These are phyloP conservation scores for Drosophila bifasciata DNA, from an alignment of 1,140 invertebrate genomes.

Conservation along the genomic window DNA sequence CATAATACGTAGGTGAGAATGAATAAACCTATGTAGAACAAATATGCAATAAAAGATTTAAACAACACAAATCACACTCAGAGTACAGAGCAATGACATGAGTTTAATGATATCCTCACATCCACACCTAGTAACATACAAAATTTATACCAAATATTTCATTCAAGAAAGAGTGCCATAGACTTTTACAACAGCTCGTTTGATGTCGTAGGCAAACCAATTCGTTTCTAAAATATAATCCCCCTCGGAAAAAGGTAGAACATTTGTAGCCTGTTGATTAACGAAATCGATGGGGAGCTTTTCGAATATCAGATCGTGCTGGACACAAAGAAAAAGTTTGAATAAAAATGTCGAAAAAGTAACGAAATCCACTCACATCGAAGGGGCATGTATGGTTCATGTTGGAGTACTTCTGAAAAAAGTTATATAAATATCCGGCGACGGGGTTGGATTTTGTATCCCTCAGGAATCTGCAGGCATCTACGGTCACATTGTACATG, in stretches of 20 bases:
- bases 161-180: conserved; percentile 4
- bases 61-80: no score
- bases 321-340: background rate
- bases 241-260: conserved; percentile 23
- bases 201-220: conserved; percentile 14
- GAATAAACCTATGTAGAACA: no score
- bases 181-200: conserved; percentile 6
- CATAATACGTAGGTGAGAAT: no score
- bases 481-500: conserved; percentile 17
- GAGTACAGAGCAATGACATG: no score
- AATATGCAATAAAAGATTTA: no score
- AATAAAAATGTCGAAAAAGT: background rate
- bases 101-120: no score
- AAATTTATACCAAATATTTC: background rate
- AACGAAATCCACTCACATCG: background rate
- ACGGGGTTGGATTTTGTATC: background rate
- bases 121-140: no score
- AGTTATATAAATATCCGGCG: background rate
- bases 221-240: conserved; percentile 9
- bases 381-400: conserved; percentile 21
- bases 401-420: background rate
- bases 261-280: conserved; percentile 4
- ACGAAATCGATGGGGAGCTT: conserved; percentile 1
- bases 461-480: conserved; percentile 20
- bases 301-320: conserved; percentile 12